phyloP scores from a whole-genome alignment of 2,113 vertebrate species.

The Limnothrissa miodon region DNA sequence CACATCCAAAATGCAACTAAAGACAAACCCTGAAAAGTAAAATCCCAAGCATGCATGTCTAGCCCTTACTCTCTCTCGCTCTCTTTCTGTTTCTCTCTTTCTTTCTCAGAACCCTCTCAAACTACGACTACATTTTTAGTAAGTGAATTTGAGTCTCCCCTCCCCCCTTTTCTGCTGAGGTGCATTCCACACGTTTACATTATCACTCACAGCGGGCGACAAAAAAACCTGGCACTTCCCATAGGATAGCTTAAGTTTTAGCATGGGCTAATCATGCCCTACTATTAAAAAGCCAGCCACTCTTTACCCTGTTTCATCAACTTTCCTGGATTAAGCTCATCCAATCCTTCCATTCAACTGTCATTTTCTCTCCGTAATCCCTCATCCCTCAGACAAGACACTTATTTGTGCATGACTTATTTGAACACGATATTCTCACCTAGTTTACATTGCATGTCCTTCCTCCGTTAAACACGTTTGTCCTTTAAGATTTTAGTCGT shows the following conservation, averaged over 20 bases:
- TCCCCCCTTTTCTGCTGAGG: neutral
- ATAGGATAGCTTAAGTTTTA: neutral
- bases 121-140: conserved; percentile 9
- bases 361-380: conserved; percentile 36
- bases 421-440: conserved; percentile 53
- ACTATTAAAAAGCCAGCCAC: neutral
- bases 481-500: conserved; percentile 59
- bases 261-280: neutral
- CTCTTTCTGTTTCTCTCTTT: no score
- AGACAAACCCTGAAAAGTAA: conserved; percentile 17
- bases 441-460: neutral
- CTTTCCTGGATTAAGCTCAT: neutral
- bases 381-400: conserved; percentile 36
- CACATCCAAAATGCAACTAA: conserved; percentile 4
- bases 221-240: neutral
- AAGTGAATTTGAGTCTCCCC: neutral
- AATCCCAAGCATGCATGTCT: conserved; percentile 12
- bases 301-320: conserved; percentile 69
- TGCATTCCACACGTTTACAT: neutral
- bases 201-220: neutral
- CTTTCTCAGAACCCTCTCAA: neutral
- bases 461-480: conserved; percentile 29
- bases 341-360: conserved; percentile 7
- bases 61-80: neutral
- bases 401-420: conserved; percentile 39